Evolutionary conservation across 35 echinoderm and acorn worm species (phyloP), one percentile per base, ranked within the genome.

Genomic region (Acanthaster planci): DNA sequence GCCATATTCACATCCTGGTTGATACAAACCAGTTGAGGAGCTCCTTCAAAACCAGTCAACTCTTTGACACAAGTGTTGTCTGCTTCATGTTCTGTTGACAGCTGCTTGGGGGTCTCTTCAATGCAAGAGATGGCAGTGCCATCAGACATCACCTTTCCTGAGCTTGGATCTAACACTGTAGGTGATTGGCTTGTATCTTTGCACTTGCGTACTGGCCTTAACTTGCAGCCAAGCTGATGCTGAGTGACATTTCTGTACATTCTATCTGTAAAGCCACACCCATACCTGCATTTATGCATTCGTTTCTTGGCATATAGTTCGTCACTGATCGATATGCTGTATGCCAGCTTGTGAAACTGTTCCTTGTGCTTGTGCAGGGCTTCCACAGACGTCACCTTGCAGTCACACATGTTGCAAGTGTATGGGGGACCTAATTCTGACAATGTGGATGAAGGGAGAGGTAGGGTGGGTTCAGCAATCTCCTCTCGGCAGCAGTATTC

Each of bases 331-430:
- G 64, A 72, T 72, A 72, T 26, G 1, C 14, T 72, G 64, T 72
- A 72, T 29, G 64, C 64, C 30, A 72, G 10, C 64, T 29, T 72
- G 64, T 72, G 64, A 34, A 72, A 72, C 34, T 72, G 8, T 26
- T 72, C 23, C 64, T 72, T 72, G 34, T 72, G 64, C 34, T 26
- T 26, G 23, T 72, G 64, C 15, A 72, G 64, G 22, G 2, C 26
- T 34, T 35, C 64, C 34, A 34, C 23, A 34, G 64, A 72, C 30
- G 64, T 26, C 19, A 72, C 64, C 30, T 31, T 72, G 9, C 2
- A 72, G 29, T 72, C 64, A 29, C 64, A 72, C 64, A 72, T 72
- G 34, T 29, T 72, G 34, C 64, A 72, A 14, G 64, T 72, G 64
- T 72, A 72, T 72, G 30, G 64, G 26, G 64, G 64, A 31, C 34